A percentile compares a stretch with the other conserved stretches of the same genome.
These are phyloP conservation scores for Eupithecia dodoneata DNA, from an alignment of 2,888 invertebrate genomes.

Conservation along the genomic window DNA sequence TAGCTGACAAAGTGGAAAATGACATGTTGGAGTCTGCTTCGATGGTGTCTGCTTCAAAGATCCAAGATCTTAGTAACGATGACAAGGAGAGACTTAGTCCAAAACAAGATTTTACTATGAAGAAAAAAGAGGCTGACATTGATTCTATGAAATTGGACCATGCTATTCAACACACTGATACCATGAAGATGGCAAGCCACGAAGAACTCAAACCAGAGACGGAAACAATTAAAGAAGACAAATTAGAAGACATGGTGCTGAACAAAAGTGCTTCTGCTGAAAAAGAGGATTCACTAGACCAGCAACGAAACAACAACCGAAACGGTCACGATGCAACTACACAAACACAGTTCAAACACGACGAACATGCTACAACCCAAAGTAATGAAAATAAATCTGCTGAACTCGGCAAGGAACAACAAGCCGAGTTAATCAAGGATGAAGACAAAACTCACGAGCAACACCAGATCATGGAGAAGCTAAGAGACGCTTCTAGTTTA, in stretches of 20 bases:
- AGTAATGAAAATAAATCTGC: conserved; percentile 33
- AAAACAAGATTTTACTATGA: conserved; percentile 12
- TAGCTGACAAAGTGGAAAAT: conserved; percentile 34
- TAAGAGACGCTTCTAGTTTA: conserved; percentile 12
- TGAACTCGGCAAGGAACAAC: conserved; percentile 20
- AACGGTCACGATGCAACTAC: conserved; percentile 4
- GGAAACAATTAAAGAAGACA: conserved; percentile 22
- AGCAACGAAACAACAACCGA: conserved; percentile 25
- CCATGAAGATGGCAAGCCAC: conserved; percentile 34
- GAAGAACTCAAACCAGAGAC: conserved; percentile 30
- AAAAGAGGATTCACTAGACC: conserved; percentile 27
- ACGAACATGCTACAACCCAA: conserved; percentile 12
- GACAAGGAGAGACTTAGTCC: conserved; percentile 23
- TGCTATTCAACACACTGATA: conserved; percentile 14
- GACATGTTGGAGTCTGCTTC: conserved; percentile 52
- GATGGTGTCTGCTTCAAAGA: conserved; percentile 46
- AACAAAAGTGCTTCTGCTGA: conserved; percentile 13
- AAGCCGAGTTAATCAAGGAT: conserved; percentile 17
- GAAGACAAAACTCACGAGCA: conserved; percentile 19
- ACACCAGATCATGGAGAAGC: conserved; percentile 22
- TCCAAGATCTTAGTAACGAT: conserved; percentile 38
- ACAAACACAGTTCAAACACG: conserved; percentile 15
- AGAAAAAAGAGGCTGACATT: conserved; percentile 17
- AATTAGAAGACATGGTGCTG: neutral
- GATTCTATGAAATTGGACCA: conserved; percentile 13